phyloP scores from a whole-genome alignment of 1,140 invertebrate genomes.

The Colletes latitarsis region DNA sequence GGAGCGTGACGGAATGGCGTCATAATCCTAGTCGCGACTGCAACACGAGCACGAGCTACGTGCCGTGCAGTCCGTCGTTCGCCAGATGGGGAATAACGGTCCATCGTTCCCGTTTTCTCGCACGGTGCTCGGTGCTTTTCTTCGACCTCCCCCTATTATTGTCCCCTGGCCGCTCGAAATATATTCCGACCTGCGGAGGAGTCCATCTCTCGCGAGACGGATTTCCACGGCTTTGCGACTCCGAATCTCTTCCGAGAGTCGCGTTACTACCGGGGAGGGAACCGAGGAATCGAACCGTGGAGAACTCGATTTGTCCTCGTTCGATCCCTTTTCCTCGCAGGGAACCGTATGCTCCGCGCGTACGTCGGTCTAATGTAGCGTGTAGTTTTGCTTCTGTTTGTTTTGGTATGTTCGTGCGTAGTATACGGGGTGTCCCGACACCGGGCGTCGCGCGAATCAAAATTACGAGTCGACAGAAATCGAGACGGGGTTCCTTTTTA shows the following conservation, averaged over 20 bases:
- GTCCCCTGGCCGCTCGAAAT: background rate
- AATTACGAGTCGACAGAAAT: too few relatives aligned
- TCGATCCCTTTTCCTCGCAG: background rate
- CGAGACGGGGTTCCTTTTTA: too few relatives aligned
- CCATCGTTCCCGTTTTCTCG: slow-evolving; percentile 70
- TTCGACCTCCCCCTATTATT: background rate
- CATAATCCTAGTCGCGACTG: slow-evolving; percentile 66
- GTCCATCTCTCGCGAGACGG: background rate
- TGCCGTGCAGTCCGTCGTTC: slow-evolving; percentile 51
- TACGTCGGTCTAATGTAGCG: background rate
- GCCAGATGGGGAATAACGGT: slow-evolving; percentile 72
- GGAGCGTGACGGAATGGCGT: slow-evolving; percentile 73
- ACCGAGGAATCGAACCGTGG: background rate
- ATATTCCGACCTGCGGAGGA: background rate
- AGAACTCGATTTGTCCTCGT: slow-evolving; percentile 13
- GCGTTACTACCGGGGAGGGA: background rate
- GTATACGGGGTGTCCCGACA: too few relatives aligned
- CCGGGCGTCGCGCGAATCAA: too few relatives aligned
- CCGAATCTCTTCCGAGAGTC: background rate
- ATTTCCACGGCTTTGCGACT: background rate
- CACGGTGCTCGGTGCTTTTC: slow-evolving; percentile 50
- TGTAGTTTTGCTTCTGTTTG: background rate
- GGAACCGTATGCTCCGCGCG: too few relatives aligned
- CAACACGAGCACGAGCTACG: slow-evolving; percentile 35
- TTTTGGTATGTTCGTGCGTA: background rate